Evolutionary conservation across 2,113 vertebrate species (phyloP).

Genomic region (Cheilinus undulatus): DNA sequence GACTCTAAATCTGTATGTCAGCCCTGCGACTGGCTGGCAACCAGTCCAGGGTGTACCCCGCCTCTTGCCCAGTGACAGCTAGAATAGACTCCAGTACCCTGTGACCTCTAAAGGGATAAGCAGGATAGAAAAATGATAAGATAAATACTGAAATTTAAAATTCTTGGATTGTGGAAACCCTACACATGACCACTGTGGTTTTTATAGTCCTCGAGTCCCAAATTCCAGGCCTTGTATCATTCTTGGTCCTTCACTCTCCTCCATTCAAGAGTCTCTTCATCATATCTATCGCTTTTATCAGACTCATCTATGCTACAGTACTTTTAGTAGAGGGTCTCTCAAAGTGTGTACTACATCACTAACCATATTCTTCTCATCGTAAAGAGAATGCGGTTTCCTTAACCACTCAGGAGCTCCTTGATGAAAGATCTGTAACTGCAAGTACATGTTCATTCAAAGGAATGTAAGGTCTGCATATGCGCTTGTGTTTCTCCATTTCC

Average conservation of each 20-base stretch:
- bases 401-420: background rate
- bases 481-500: background rate
- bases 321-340: background rate
- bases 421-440: background rate
- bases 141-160: too few species aligned
- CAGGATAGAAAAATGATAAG: too few species aligned
- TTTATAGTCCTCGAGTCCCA: background rate
- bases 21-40: too few species aligned
- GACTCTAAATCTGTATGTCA: too few species aligned
- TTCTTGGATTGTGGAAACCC: background rate
- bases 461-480: background rate
- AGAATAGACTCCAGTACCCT: too few species aligned
- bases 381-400: background rate
- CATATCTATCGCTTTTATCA: background rate
- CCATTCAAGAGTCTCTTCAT: background rate
- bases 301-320: background rate
- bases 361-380: background rate
- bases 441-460: background rate
- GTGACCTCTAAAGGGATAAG: too few species aligned
- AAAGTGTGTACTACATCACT: background rate
- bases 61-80: too few species aligned
- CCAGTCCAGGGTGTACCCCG: too few species aligned
- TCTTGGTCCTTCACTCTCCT: conserved; percentile 2
- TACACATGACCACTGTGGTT: conserved; percentile 3
- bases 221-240: background rate